Conservation (phyloP, 2,888 invertebrate species). For the Mesochorus sp. region DNA sequence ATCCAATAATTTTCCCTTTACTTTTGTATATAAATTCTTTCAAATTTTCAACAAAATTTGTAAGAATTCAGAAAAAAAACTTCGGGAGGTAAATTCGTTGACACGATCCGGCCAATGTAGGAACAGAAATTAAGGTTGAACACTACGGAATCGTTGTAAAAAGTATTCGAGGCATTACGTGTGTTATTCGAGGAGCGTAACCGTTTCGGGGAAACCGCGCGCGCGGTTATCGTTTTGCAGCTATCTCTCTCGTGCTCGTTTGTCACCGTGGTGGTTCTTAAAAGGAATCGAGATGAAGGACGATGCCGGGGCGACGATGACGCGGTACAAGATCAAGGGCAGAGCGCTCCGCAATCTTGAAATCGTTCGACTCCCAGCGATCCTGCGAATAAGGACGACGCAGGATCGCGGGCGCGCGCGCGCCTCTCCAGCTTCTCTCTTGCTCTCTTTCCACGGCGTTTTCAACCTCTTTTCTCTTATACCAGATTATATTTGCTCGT, state of each 20-base stretch:
- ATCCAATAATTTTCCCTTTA: too few species aligned
- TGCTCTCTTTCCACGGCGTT: not conserved
- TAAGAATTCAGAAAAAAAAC: too few species aligned
- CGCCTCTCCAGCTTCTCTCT: not conserved
- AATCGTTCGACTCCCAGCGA: slow-evolving; percentile 53
- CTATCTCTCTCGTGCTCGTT: slow-evolving; percentile 25
- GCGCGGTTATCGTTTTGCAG: too few species aligned
- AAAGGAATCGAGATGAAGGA: slow-evolving; percentile 54
- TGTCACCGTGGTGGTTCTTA: slow-evolving; percentile 41
- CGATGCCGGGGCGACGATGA: slow-evolving; percentile 55
- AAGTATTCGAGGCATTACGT: too few species aligned
- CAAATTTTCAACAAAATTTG: too few species aligned
- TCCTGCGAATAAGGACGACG: slow-evolving; percentile 57
- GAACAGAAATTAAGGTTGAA: too few species aligned
- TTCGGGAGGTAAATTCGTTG: too few species aligned
- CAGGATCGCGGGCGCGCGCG: slow-evolving; percentile 23
- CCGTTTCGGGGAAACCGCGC: too few species aligned
- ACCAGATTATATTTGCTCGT: slow-evolving; percentile 57
- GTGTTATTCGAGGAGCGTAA: too few species aligned
- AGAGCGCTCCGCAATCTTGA: slow-evolving; percentile 61
- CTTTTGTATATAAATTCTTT: too few species aligned
- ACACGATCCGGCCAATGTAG: too few species aligned
- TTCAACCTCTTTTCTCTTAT: slow-evolving; percentile 46
- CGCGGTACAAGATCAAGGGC: slow-evolving; percentile 61
- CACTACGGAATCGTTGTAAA: too few species aligned